phyloP scores from a whole-genome alignment of 2,797 vertebrate genomes.

The Chaunax sp. region DNA sequence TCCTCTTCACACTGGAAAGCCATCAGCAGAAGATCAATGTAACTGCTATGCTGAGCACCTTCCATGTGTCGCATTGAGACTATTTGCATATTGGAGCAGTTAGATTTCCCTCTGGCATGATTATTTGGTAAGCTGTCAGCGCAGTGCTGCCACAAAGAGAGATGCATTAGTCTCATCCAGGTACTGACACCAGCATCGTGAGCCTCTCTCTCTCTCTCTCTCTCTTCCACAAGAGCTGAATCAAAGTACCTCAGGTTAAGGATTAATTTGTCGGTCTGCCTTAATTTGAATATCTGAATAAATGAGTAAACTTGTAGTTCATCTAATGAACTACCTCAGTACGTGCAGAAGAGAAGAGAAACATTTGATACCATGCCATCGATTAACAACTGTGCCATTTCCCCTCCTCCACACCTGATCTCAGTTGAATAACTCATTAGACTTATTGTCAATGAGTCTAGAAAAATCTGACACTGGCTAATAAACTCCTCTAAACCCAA shows the following conservation, averaged over 20 bases:
- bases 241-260: constrained; percentile 16
- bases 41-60: constrained; percentile 50
- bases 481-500: too few species aligned
- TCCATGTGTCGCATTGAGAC: constrained; percentile 42
- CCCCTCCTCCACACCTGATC: neutral
- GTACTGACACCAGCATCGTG: constrained; percentile 38
- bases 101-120: constrained; percentile 62
- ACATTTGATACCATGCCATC: neutral
- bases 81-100: constrained; percentile 60
- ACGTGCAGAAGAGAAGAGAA: neutral
- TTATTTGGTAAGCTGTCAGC: constrained; percentile 45
- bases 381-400: neutral
- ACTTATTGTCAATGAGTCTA: constrained; percentile 23
- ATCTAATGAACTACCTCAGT: neutral
- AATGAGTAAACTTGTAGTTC: constrained; percentile 6
- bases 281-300: constrained; percentile 23
- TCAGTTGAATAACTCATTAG: constrained; percentile 38
- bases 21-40: constrained; percentile 55
- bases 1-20: constrained; percentile 31
- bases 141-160: constrained; percentile 30
- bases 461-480: constrained; percentile 28
- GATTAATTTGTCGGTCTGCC: constrained; percentile 21
- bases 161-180: constrained; percentile 34
- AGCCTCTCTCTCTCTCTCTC: constrained; percentile 36
- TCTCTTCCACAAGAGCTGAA: neutral